Percentiles rank a stretch among this genome's conserved stretches.
phyloP scores from a whole-genome alignment of 2,888 invertebrate genomes.

The Calameuta pallipes region DNA sequence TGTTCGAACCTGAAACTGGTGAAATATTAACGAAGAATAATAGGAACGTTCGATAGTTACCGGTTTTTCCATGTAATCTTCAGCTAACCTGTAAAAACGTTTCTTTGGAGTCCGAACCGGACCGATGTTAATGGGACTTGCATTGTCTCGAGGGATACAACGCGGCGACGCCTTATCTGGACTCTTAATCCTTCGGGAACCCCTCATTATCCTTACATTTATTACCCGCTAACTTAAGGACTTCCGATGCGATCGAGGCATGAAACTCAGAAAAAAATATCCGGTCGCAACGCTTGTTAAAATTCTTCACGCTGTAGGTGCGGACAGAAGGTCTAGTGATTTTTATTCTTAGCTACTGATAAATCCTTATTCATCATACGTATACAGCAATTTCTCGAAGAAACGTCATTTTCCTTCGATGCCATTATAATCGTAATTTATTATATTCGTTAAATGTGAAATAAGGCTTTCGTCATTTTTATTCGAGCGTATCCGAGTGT shows the following conservation, averaged over 20 bases:
- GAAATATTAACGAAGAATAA: background rate
- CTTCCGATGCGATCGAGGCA: slow-evolving; percentile 47
- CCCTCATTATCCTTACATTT: slow-evolving; percentile 48
- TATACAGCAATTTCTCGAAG: background rate
- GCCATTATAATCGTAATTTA: background rate
- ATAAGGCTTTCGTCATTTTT: background rate
- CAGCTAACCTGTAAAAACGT: background rate
- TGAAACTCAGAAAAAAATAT: slow-evolving; percentile 44
- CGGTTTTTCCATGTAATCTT: background rate
- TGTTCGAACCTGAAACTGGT: background rate
- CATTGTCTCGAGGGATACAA: slow-evolving; percentile 15
- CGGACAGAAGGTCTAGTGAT: slow-evolving; percentile 4
- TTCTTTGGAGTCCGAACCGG: background rate
- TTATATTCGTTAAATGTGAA: background rate
- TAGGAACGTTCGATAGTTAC: background rate
- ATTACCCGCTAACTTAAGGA: slow-evolving; percentile 45
- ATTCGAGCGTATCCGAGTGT: slow-evolving; percentile 18
- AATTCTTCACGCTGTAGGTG: slow-evolving; percentile 53
- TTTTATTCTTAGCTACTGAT: background rate
- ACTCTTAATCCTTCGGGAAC: slow-evolving; percentile 38
- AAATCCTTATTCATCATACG: background rate
- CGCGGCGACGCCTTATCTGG: slow-evolving; percentile 30
- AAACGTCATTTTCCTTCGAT: background rate
- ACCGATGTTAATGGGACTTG: background rate
- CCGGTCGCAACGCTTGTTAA: slow-evolving; percentile 51